These are phyloP conservation scores for Botia kubotai DNA, from an alignment of 2,797 vertebrate species.

Conservation along the genomic window DNA sequence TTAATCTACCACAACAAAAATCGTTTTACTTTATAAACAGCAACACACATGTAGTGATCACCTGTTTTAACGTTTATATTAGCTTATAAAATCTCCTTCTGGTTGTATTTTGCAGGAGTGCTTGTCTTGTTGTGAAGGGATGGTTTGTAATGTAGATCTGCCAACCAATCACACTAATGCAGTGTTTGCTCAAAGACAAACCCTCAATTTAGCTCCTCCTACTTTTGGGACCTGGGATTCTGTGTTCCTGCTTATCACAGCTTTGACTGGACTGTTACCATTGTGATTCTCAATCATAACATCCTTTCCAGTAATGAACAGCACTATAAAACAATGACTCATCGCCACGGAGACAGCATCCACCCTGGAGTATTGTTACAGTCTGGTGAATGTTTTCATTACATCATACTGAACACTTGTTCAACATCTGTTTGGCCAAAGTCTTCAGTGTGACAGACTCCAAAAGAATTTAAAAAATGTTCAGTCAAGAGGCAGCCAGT, in stretches of 20 bases:
- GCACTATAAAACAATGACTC: background rate
- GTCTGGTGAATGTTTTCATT: slow-evolving; percentile 21
- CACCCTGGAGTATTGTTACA: background rate
- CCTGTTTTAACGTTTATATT: background rate
- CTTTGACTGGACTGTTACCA: slow-evolving; percentile 35
- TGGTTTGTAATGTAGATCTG: slow-evolving; percentile 87
- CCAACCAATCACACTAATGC: slow-evolving; percentile 88
- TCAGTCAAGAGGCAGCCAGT: background rate
- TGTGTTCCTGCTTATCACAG: slow-evolving; percentile 38
- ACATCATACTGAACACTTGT: background rate
- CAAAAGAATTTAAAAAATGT: background rate
- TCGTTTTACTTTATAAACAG: too few relatives aligned
- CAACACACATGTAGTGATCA: background rate
- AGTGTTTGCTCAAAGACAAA: slow-evolving; percentile 72
- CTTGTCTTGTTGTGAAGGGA: slow-evolving; percentile 87
- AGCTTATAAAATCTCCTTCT: too few relatives aligned
- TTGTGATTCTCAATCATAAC: slow-evolving; percentile 51
- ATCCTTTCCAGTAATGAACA: background rate
- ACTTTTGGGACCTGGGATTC: slow-evolving; percentile 1
- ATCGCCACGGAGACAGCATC: background rate
- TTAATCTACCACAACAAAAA: too few relatives aligned
- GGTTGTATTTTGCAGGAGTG: slow-evolving; percentile 77
- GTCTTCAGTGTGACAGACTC: background rate
- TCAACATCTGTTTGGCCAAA: background rate
- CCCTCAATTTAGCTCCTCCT: slow-evolving; percentile 67